A percentile compares a stretch with the other conserved stretches of the same genome.
Evolutionary conservation across 1,140 invertebrate genomes (phyloP).

Genomic region (Eulimnadia texana): DNA sequence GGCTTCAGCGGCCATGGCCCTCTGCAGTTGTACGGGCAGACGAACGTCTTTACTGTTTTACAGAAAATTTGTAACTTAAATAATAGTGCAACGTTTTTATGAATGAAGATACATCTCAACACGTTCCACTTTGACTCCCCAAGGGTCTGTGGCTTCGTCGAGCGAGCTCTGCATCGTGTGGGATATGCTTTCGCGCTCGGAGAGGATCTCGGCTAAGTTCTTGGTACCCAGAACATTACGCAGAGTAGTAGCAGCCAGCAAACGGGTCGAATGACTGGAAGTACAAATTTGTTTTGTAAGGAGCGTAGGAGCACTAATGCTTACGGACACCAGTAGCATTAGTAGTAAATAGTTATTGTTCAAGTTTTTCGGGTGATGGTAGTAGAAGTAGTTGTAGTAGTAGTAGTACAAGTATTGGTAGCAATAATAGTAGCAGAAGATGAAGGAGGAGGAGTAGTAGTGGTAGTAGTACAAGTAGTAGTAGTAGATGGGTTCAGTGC

Average conservation of each 20-base stretch:
- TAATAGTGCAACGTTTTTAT: too few species aligned
- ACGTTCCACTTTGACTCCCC: constrained; percentile 93
- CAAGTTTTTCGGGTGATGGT: too few species aligned
- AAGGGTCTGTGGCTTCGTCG: constrained; percentile 86
- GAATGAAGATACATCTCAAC: constrained; percentile 63
- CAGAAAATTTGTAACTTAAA: not conserved
- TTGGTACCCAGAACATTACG: constrained; percentile 84
- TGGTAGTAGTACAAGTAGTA: too few species aligned
- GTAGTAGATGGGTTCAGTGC: too few species aligned
- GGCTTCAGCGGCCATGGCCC: constrained; percentile 75
- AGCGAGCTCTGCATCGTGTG: constrained; percentile 66
- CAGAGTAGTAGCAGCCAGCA: constrained; percentile 72
- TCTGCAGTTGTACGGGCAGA: constrained; percentile 63
- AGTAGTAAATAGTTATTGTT: too few species aligned
- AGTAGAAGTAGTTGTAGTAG: too few species aligned
- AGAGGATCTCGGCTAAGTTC: constrained; percentile 75
- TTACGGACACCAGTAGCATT: too few species aligned
- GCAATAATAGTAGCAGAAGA: too few species aligned
- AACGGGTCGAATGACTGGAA: constrained; percentile 64
- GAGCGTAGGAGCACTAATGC: too few species aligned
- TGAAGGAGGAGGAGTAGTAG: too few species aligned
- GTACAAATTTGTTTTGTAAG: too few species aligned
- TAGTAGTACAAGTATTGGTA: too few species aligned
- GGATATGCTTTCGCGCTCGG: constrained; percentile 80
- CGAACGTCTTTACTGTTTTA: constrained; percentile 67